Base-by-base conservation (phyloP, 2,888 invertebrate genomes). In the Orchesellides sinensis region DNA sequence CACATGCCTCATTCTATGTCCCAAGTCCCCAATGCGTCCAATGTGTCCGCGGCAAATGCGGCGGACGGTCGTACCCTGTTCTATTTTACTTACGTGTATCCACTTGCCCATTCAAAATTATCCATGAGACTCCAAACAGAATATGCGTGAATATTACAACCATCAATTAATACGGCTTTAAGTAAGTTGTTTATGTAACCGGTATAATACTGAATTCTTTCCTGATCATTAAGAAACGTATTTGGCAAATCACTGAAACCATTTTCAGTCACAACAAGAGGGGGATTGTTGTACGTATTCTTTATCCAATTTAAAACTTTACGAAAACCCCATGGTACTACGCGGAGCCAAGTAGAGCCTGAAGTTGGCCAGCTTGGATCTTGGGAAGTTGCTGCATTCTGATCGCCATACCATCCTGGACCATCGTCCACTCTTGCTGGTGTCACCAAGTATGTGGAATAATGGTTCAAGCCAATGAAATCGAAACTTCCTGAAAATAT, bases 401-500 rank as follows among this genome's bases (percentile, higher is more conserved):
- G 63, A 68, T 85, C 86, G 0, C 84, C 83, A 23, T 83, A 72
- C 83, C 77, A 63, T 14, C 70, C 75, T 21, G 80, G 70, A 21
- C 80, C 70, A 35, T 72, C 56, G 12, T 86, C 77, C 23, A 10
- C 5, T 0, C 54, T 65, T n/a, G 66, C 23, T 1, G 72, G 5
- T n/a, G 66, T 65, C 2, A 85, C 78, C n/a, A 83, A 61, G 14
- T 83, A 68, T 0, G 81, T 74, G 0, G 87, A 70, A 32, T 87
- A 87, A 52, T 87, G 87, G 59, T 87, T 87, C 8, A 87, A 65
- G 1, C 87, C 87, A 12, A 87, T 47, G 29, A 87, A 82, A 85
- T 91, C 91, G 2, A 89, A 77, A 29, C 52, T 63, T 4, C 83
- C 83, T 81, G 52, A 1, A 19, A n/a, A 49, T 52, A 47, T 19